phyloP scores from a whole-genome alignment of 2,797 vertebrate species.

The Siniperca undulata region DNA sequence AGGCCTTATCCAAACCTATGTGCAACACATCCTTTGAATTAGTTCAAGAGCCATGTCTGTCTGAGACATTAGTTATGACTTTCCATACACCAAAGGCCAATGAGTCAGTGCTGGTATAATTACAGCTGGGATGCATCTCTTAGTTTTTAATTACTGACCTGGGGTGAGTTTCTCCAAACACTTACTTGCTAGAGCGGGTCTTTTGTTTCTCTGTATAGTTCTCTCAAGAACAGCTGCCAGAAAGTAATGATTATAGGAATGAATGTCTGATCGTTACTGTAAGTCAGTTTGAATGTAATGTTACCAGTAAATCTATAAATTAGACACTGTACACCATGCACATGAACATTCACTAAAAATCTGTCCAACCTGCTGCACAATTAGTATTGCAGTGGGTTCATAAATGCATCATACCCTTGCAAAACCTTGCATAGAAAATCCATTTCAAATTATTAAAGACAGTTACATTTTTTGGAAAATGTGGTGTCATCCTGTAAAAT shows the following conservation, averaged over 20 bases:
- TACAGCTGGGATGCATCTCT: slow-evolving; percentile 70
- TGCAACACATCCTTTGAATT: slow-evolving; percentile 41
- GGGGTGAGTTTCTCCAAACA: slow-evolving; percentile 58
- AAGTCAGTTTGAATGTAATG: slow-evolving; percentile 6
- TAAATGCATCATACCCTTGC: not conserved
- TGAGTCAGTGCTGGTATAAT: slow-evolving; percentile 68
- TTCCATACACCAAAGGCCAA: slow-evolving; percentile 64
- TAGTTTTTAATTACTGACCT: slow-evolving; percentile 74
- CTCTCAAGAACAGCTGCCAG: slow-evolving; percentile 21
- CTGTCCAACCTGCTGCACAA: not conserved
- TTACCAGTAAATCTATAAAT: slow-evolving; percentile 16
- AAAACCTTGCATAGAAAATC: not conserved
- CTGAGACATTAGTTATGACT: slow-evolving; percentile 64
- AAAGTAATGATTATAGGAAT: slow-evolving; percentile 24
- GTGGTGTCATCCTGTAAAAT: slow-evolving; percentile 44
- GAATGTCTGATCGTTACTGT: not conserved
- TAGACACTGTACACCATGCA: not conserved
- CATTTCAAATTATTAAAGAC: slow-evolving; percentile 1
- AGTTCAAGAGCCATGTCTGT: slow-evolving; percentile 29
- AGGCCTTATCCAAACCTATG: slow-evolving; percentile 29
- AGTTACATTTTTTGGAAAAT: slow-evolving; percentile 16
- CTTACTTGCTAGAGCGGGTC: slow-evolving; percentile 29
- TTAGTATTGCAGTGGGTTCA: not conserved
- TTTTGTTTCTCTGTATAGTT: slow-evolving; percentile 34
- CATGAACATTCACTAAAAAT: not conserved